Percentiles rank a stretch among this genome's conserved stretches.
phyloP scores from a whole-genome alignment of 2,888 invertebrate species.

The Agonum fuliginosum region DNA sequence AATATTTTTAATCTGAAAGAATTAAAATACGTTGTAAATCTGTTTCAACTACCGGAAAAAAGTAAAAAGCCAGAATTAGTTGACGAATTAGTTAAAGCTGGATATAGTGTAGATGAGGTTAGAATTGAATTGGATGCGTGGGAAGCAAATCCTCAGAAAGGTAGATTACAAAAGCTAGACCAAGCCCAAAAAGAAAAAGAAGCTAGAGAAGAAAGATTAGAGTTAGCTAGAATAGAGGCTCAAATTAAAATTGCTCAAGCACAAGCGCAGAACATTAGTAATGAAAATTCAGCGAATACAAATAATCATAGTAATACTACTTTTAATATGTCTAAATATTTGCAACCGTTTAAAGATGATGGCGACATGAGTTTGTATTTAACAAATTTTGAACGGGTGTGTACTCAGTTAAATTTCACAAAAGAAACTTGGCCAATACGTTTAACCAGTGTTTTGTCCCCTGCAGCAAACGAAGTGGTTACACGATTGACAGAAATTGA shows the following conservation, averaged over 20 bases:
- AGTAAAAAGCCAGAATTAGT: too few species aligned
- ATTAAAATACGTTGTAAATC: conserved; percentile 12
- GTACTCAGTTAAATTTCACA: conserved; percentile 5
- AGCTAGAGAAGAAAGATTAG: conserved; percentile 2
- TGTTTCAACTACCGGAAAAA: conserved; percentile 14
- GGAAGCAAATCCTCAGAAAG: conserved; percentile 3
- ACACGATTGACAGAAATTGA: neutral
- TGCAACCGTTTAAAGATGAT: neutral
- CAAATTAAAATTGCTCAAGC: conserved; percentile 1
- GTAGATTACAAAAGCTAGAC: conserved; percentile 3
- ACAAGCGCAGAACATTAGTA: neutral
- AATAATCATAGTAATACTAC: too few species aligned
- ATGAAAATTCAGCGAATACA: neutral
- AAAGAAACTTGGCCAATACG: neutral
- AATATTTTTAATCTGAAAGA: conserved; percentile 9
- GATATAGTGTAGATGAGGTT: too few species aligned
- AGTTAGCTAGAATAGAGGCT: conserved; percentile 13
- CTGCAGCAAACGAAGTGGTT: conserved; percentile 1
- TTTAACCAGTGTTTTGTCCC: conserved; percentile 4
- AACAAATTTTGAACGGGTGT: conserved; percentile 25
- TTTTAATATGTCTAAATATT: conserved; percentile 21
- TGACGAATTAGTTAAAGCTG: neutral
- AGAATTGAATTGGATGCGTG: neutral
- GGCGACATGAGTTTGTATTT: conserved; percentile 25
- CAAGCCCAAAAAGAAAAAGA: neutral